Percentiles rank a stretch among this genome's conserved stretches.
phyloP scores from a whole-genome alignment of 2,888 invertebrate species.

The Euclidia mi region DNA sequence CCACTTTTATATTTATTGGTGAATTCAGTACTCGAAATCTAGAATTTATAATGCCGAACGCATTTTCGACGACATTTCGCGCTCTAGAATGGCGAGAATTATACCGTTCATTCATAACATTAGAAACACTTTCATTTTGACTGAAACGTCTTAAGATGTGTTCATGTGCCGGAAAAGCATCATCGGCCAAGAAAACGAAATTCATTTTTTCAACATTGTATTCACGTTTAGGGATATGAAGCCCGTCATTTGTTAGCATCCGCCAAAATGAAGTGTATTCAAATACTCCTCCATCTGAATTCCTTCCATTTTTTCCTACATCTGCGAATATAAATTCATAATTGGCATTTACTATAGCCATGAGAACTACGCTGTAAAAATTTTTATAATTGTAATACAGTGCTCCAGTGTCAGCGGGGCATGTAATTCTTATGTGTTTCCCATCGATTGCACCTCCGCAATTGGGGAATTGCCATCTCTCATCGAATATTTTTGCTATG shows the following conservation, averaged over 20 bases:
- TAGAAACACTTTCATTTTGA: constrained; percentile 17
- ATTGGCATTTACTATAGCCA: constrained; percentile 5
- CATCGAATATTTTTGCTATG: too few relatives aligned
- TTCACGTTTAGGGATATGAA: constrained; percentile 21
- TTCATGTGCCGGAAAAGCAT: constrained; percentile 15
- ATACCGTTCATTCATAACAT: constrained; percentile 16
- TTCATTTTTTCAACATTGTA: constrained; percentile 15
- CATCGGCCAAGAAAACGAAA: constrained; percentile 15
- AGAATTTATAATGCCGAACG: constrained; percentile 18
- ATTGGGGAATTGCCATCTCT: constrained; percentile 20
- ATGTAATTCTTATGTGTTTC: constrained; percentile 29
- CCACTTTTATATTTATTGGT: constrained; percentile 19
- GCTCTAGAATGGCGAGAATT: constrained; percentile 19
- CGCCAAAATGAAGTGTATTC: constrained; percentile 15
- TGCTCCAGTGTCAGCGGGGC: constrained; percentile 33
- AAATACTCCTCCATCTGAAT: constrained; percentile 15
- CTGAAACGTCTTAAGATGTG: constrained; percentile 16
- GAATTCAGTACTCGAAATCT: constrained; percentile 16
- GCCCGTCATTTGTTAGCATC: constrained; percentile 19
- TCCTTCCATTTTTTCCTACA: constrained; percentile 19
- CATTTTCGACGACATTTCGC: constrained; percentile 16
- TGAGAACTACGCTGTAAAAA: constrained; percentile 5
- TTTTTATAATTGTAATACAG: constrained; percentile 45
- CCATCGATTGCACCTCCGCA: constrained; percentile 39
- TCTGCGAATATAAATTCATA: constrained; percentile 20